phyloP scores from a whole-genome alignment of 2,113 vertebrate species.

The Poecile atricapillus region DNA sequence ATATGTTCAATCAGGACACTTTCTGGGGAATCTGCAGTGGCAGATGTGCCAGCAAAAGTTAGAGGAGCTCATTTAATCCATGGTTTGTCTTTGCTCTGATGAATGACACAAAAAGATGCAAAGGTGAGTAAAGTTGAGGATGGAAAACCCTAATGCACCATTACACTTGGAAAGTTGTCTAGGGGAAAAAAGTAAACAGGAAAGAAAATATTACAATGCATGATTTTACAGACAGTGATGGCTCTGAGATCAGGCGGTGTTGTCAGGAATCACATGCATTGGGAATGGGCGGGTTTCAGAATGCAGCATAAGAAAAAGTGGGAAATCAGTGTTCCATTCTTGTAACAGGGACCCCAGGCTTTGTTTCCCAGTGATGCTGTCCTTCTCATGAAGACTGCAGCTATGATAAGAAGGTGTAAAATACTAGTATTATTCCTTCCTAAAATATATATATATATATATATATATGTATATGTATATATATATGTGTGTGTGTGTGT shows the following conservation, averaged over 20 bases:
- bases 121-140: not conserved
- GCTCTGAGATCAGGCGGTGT: not conserved
- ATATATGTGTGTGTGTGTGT: no score
- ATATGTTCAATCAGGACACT: not conserved
- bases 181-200: not conserved
- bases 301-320: not conserved
- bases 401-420: not conserved
- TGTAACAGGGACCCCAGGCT: not conserved
- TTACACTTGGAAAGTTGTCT: not conserved
- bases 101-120: not conserved
- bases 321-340: not conserved
- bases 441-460: not conserved
- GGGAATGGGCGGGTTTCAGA: not conserved
- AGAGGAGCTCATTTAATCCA: not conserved
- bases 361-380: fast-evolving
- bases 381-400: not conserved
- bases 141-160: not conserved
- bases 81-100: not conserved
- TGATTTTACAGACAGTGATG: not conserved
- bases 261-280: not conserved
- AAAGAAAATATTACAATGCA: not conserved
- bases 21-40: not conserved
- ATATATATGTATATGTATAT: no score
- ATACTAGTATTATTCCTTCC: not conserved
- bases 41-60: not conserved